Evolutionary conservation across 35 echinoderm and acorn worm species (phyloP).

Genomic region (Ptychodera flava): DNA sequence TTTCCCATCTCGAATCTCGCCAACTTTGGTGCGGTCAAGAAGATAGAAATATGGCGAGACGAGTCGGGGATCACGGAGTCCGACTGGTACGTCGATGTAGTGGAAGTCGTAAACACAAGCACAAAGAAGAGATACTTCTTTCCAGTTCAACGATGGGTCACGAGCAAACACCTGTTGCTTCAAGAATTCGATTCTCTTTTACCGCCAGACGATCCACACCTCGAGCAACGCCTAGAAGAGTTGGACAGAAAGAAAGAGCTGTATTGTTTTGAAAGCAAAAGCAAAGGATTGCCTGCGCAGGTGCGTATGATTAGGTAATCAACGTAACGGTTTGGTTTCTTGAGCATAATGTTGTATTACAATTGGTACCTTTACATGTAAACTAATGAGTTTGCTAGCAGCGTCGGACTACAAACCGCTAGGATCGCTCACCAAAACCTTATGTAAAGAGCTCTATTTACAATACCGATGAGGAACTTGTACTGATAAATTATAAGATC

Average conservation of each 20-base stretch:
- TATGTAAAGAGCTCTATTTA: too few species aligned
- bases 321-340: too few species aligned
- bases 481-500: too few species aligned
- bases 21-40: constrained; percentile 43
- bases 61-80: constrained; percentile 7
- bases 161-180: background rate
- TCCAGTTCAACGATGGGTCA: background rate
- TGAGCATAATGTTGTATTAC: too few species aligned
- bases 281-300: constrained; percentile 51
- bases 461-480: too few species aligned
- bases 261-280: constrained; percentile 39
- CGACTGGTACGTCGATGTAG: constrained; percentile 61
- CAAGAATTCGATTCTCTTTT: background rate
- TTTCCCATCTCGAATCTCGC: constrained; percentile 62
- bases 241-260: background rate
- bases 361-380: too few species aligned
- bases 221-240: background rate
- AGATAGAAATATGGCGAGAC: constrained; percentile 68
- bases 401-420: too few species aligned
- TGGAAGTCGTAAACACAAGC: constrained; percentile 24
- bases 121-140: background rate
- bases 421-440: too few species aligned
- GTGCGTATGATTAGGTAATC: too few species aligned
- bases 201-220: background rate
- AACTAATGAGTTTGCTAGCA: too few species aligned